phyloP scores from a whole-genome alignment of 2,113 vertebrate genomes.

The Pholis gunnellus region DNA sequence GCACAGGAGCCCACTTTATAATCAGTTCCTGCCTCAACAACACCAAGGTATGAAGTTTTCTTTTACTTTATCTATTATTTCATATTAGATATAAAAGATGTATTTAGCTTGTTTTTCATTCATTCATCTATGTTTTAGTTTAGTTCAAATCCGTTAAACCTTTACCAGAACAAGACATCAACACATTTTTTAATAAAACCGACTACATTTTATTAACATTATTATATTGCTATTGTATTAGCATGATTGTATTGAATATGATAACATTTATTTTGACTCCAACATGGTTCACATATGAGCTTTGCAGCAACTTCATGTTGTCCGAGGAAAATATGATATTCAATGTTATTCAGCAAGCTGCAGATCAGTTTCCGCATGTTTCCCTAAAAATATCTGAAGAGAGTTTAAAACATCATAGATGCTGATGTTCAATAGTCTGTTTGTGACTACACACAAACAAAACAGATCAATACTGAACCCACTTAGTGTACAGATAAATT shows the following conservation, averaged over 20 bases:
- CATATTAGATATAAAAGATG: background rate
- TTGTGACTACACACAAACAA: conserved; percentile 29
- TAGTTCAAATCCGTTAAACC: background rate
- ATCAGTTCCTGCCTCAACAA: conserved; percentile 48
- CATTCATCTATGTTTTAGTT: background rate
- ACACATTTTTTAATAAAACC: background rate
- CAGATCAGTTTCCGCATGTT: background rate
- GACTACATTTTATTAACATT: background rate
- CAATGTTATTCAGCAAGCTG: background rate
- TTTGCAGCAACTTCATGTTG: background rate
- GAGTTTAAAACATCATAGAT: background rate
- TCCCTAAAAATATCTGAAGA: conserved; percentile 2
- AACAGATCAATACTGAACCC: conserved; percentile 73
- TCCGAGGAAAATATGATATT: background rate
- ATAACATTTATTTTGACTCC: background rate
- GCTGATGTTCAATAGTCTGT: conserved; percentile 12
- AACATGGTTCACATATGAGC: background rate
- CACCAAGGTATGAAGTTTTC: conserved; percentile 62
- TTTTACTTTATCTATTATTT: background rate
- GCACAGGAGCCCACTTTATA: conserved; percentile 48
- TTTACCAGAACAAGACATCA: background rate
- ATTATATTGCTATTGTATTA: background rate
- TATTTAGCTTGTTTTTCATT: background rate
- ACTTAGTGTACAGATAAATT: conserved; percentile 89
- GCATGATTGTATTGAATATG: background rate